Evolutionary conservation across 2,113 vertebrate genomes (phyloP).

Genomic region (Penelope pileata): DNA sequence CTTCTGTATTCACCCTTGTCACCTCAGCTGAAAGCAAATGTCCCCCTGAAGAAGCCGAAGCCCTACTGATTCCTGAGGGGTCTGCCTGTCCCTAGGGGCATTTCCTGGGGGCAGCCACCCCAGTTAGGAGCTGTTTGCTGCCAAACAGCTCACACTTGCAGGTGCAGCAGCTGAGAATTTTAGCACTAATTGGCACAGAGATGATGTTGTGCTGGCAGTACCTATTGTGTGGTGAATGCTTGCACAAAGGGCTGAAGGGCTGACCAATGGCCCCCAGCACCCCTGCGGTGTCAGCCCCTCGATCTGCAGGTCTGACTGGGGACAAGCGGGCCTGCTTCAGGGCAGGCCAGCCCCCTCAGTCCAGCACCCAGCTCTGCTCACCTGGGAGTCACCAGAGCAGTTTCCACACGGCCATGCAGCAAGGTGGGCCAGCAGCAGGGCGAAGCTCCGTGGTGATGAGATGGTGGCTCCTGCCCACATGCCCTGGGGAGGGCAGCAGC

Average conservation of each 20-base stretch:
- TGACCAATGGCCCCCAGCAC: neutral
- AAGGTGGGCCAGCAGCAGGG: accelerated
- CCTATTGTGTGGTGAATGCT: neutral
- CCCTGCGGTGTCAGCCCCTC: accelerated
- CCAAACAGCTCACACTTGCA: neutral
- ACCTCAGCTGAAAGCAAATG: accelerated
- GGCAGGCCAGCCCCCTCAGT: too few species aligned
- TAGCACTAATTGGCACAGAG: neutral
- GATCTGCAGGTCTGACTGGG: neutral
- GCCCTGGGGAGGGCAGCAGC: neutral
- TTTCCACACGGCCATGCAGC: accelerated
- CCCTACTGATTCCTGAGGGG: neutral
- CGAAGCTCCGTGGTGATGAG: accelerated
- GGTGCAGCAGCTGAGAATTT: neutral
- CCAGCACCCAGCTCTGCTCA: accelerated
- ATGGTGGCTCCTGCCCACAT: accelerated
- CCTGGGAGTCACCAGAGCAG: accelerated
- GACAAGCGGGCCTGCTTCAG: neutral
- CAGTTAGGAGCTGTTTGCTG: neutral
- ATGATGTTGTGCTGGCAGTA: neutral
- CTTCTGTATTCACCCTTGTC: neutral
- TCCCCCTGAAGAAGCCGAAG: neutral
- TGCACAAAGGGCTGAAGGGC: neutral
- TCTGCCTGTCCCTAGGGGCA: neutral
- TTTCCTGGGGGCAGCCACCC: neutral